Conservation (phyloP, 2,888 invertebrate genomes). For the Philonicus albiceps region DNA sequence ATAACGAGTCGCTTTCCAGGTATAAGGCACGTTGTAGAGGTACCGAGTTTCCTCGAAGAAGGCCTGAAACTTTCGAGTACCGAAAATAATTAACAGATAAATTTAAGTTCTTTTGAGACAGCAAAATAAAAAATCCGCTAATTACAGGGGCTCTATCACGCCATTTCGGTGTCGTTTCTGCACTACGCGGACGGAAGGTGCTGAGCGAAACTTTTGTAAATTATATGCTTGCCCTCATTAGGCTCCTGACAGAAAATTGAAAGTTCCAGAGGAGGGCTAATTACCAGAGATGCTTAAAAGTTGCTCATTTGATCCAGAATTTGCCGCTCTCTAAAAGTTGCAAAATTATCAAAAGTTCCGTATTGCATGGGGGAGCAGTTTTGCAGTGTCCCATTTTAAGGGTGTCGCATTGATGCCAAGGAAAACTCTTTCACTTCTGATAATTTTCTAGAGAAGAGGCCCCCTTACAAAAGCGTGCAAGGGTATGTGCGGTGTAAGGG, state of each 20-base stretch:
- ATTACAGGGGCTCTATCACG: not conserved
- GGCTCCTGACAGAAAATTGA: conserved; percentile 5
- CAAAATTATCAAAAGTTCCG: not conserved
- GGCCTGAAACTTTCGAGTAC: not conserved
- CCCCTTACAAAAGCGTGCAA: not conserved
- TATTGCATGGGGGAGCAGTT: not conserved
- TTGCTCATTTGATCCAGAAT: not conserved
- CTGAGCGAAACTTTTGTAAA: not conserved
- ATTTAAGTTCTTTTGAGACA: not conserved
- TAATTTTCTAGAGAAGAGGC: not conserved
- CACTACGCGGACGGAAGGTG: not conserved
- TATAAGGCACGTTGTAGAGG: not conserved
- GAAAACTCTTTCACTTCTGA: not conserved
- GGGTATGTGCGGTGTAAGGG: not conserved
- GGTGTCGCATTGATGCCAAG: not conserved
- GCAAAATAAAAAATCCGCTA: not conserved
- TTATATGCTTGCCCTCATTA: conserved; percentile 7
- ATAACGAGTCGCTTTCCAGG: not conserved
- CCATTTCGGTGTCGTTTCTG: not conserved
- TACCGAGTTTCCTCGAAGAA: not conserved
- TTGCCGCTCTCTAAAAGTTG: not conserved
- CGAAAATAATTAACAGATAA: conserved; percentile 26
- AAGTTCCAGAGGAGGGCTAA: not conserved
- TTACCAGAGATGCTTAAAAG: conserved; percentile 23
- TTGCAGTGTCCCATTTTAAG: not conserved